Evolutionary conservation across 2,113 vertebrate genomes (phyloP).

Genomic region (Tragelaphus scriptus): DNA sequence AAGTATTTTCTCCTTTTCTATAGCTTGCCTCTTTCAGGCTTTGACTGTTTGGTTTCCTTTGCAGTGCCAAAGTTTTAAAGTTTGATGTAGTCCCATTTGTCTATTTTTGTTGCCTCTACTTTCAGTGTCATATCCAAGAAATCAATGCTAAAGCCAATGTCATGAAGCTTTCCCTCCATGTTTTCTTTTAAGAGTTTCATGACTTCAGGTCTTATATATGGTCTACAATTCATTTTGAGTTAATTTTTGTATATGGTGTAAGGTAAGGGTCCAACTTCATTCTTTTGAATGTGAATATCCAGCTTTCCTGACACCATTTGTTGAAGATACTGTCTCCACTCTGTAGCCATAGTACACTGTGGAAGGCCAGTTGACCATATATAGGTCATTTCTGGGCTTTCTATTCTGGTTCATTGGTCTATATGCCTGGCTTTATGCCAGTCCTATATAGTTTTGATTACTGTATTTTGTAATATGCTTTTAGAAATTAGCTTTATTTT

Average conservation of each 20-base stretch:
- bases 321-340: neutral
- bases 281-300: neutral
- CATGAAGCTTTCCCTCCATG: neutral
- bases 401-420: neutral
- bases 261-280: neutral
- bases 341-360: neutral
- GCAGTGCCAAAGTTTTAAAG: neutral
- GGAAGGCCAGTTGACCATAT: neutral
- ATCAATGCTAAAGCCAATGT: neutral
- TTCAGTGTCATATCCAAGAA: neutral
- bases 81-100: neutral
- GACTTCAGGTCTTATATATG: neutral
- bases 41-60: neutral
- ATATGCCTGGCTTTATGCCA: neutral
- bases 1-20: neutral
- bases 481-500: neutral
- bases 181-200: neutral
- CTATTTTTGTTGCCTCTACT: neutral
- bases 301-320: neutral
- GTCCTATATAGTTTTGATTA: neutral
- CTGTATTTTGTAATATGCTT: neutral
- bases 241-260: neutral
- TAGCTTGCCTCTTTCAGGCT: neutral
- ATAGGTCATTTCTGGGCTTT: neutral
- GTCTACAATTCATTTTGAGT: neutral